Evolutionary conservation across 2,113 vertebrate species (phyloP).

Genomic region (Gulo gulo): DNA sequence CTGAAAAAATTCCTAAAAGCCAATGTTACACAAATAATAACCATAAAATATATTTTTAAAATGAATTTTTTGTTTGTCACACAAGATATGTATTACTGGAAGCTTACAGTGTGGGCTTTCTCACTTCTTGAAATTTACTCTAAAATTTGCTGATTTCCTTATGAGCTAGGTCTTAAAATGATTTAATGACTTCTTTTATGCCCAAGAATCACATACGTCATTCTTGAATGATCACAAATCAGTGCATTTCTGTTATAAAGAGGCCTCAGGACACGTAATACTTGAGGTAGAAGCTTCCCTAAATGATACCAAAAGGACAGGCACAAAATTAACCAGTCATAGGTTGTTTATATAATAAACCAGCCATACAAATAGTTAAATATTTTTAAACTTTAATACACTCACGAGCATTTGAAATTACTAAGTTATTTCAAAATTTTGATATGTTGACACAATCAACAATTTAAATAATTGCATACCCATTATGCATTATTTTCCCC

Average conservation of each 20-base stretch:
- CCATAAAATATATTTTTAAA: not conserved
- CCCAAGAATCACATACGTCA: not conserved
- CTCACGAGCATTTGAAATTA: not conserved
- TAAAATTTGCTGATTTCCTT: not conserved
- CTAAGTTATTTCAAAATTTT: not conserved
- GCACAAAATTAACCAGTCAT: not conserved
- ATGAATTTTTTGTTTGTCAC: not conserved
- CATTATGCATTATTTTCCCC: not conserved
- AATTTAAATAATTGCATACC: not conserved
- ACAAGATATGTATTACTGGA: not conserved
- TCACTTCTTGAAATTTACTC: not conserved
- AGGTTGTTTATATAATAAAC: not conserved
- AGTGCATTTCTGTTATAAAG: not conserved
- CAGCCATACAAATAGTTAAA: not conserved
- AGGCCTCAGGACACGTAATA: not conserved
- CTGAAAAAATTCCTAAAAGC: not conserved
- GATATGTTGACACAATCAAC: not conserved
- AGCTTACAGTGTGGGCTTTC: not conserved
- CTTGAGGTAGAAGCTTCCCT: not conserved
- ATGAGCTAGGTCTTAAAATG: not conserved
- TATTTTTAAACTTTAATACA: not conserved
- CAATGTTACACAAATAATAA: not conserved
- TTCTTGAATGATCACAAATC: not conserved
- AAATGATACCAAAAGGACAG: not conserved
- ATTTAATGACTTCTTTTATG: not conserved